Base-by-base conservation (phyloP, 2,888 invertebrate species). In the Macroteleia sp. region DNA sequence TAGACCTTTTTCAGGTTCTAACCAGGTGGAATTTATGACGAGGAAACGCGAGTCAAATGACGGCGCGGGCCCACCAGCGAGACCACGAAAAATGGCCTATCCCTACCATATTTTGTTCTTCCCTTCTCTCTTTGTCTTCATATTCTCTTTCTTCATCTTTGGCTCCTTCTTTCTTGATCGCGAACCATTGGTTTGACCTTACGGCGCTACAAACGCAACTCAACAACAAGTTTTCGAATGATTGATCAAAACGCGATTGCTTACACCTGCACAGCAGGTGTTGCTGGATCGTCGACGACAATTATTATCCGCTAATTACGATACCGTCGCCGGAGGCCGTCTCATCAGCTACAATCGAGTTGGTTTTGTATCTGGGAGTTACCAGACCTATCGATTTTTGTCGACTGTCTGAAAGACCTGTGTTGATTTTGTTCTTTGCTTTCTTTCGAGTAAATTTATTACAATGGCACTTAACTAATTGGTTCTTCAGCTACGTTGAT, bases 1-100 rank as follows among this genome's bases (percentile, higher is more conserved):
- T 62, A 62, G 56, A 48, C 17, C 57, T 56, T 59, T 54, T 78
- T 61, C 34, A 36, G 19, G 59, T 76, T 71, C 79, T 84, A 84
- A 87, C 86, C 84, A 81, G 86, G 79, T 83, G 85, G 82, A 85
- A 86, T 86, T 85, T 84, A 85, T 85, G 75, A 83, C 82, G 64
- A 70, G 78, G 81, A 82, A 86, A 85, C 61, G 57, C 54, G 36
- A 50, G 48, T 30, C 59, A 57, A 62, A 67, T 69, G 73, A 59
- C 64, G 61, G 62, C 71, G 32, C 50, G 25, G 73, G 77, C 67
- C 59, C 56, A 78, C 73, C 77, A 62, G 48, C 44, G 41, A 52
- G 54, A 54, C 54, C 61, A 70, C 61, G 70, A 70, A 61, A 70
- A 70, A 54, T 54, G 44, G 14, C 25, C 52, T 39, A 17, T n/a